Evolutionary conservation across 2,113 vertebrate species (phyloP).

Genomic region (Trichechus manatus): DNA sequence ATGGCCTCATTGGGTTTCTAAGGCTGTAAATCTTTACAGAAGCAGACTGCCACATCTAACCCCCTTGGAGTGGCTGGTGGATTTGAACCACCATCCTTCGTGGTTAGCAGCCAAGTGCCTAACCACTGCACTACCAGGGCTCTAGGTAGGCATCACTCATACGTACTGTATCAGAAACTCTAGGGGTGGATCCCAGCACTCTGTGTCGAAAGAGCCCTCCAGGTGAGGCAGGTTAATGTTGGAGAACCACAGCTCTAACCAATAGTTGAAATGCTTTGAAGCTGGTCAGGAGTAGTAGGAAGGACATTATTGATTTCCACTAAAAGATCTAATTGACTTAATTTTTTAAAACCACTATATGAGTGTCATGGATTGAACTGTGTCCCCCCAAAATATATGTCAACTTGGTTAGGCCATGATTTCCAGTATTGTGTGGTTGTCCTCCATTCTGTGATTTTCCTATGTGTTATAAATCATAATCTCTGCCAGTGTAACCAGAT

Average conservation of each 20-base stretch:
- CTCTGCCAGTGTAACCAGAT: no score
- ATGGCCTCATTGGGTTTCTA: not conserved
- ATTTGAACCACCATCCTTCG: not conserved
- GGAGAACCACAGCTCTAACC: not conserved
- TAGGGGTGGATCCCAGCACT: not conserved
- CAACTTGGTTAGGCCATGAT: no score
- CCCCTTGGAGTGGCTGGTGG: not conserved
- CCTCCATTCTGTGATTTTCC: no score
- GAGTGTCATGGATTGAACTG: no score
- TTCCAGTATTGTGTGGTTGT: no score
- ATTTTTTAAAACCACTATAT: not conserved
- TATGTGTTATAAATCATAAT: no score
- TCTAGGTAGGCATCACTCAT: not conserved
- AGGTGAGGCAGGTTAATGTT: not conserved
- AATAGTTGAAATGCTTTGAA: not conserved
- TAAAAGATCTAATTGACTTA: slow-evolving; percentile 17
- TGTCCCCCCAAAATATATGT: no score
- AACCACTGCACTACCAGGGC: not conserved
- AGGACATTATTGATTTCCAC: not conserved
- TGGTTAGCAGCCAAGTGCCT: not conserved
- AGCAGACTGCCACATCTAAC: not conserved
- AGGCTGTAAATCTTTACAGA: not conserved
- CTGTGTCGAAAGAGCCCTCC: not conserved
- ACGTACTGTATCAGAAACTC: not conserved
- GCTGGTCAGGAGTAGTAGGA: not conserved